Conservation (phyloP, 2,113 vertebrate genomes). For the Pteruthius melanotis region DNA sequence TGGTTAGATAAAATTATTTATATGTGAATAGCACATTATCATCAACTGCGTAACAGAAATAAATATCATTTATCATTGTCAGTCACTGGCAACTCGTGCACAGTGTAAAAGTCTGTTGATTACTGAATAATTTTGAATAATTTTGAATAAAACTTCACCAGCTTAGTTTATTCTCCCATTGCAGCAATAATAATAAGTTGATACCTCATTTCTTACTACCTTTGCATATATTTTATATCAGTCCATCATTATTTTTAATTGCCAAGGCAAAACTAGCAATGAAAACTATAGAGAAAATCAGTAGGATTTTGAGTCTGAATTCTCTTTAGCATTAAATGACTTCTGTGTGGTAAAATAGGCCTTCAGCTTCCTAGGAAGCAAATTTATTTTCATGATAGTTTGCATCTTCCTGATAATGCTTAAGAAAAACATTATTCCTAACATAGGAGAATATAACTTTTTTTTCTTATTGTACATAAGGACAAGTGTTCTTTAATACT, state of each 20-base stretch:
- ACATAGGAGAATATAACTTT: neutral
- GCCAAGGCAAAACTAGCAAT: neutral
- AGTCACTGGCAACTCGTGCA: conserved; percentile 15
- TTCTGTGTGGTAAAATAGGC: neutral
- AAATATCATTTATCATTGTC: conserved; percentile 65
- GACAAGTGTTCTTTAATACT: neutral
- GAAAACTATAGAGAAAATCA: neutral
- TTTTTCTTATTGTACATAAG: neutral
- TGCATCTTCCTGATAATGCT: neutral
- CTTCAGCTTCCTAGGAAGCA: neutral
- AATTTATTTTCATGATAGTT: neutral
- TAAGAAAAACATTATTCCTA: neutral
- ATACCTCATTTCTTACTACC: neutral
- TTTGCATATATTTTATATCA: neutral
- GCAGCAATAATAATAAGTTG: conserved; percentile 6
- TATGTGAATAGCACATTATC: conserved; percentile 59
- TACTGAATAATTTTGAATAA: conserved; percentile 59
- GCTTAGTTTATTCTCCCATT: conserved; percentile 4
- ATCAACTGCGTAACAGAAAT: conserved; percentile 45
- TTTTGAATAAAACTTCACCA: conserved; percentile 23
- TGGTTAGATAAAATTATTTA: conserved; percentile 50
- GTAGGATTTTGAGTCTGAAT: neutral
- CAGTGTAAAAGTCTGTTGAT: conserved; percentile 41
- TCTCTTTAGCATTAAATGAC: neutral
- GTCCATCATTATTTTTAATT: conserved; percentile 15